Evolutionary conservation across 2,888 invertebrate species (phyloP).

Genomic region (Callyntrura guangdongensis): DNA sequence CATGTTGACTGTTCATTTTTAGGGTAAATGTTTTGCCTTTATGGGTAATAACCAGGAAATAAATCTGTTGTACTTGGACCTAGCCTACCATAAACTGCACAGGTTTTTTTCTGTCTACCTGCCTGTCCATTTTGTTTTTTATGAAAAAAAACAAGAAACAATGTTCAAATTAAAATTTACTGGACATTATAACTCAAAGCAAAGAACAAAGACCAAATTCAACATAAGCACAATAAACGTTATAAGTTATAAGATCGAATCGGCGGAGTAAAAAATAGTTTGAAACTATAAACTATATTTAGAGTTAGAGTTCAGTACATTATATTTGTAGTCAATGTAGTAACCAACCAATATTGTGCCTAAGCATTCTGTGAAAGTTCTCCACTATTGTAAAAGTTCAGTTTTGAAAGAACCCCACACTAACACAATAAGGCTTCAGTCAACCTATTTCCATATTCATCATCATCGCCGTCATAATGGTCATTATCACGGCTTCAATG

Average conservation of each 20-base stretch:
- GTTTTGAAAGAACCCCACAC: neutral
- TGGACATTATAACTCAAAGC: neutral
- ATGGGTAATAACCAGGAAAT: neutral
- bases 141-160: neutral
- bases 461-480: constrained; percentile 13
- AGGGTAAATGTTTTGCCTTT: constrained; percentile 7
- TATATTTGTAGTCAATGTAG: too few species aligned
- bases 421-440: neutral
- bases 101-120: neutral
- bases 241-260: too few species aligned
- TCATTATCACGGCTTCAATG: constrained; percentile 75
- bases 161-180: neutral
- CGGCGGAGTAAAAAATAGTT: too few species aligned
- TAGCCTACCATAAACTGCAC: neutral
- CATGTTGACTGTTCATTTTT: constrained; percentile 60
- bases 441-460: constrained; percentile 20
- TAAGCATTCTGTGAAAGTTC: neutral
- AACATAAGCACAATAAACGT: neutral
- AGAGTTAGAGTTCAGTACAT: too few species aligned
- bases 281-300: too few species aligned
- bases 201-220: neutral
- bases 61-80: neutral
- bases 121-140: too few species aligned
- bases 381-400: constrained; percentile 28
- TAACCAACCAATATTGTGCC: too few species aligned